Evolutionary conservation across 1,140 invertebrate species (phyloP), one percentile per base, ranked within the genome.

Genomic region (Epicauta chinensis): DNA sequence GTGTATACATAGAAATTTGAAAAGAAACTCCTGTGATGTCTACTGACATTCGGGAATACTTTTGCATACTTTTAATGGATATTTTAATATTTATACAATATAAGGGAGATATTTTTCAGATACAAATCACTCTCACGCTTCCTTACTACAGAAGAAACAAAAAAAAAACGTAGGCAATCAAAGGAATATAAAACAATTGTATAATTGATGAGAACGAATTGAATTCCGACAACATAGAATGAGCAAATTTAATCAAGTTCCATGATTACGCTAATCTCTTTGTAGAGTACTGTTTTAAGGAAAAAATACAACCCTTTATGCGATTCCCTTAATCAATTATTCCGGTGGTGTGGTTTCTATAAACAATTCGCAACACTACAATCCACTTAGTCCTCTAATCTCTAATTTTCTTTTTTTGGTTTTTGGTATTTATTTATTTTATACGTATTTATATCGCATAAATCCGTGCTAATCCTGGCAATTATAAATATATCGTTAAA

Each of bases 21-120:
- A 50, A 51, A 38, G 41, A 51, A 38, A 38, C 41, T 37, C 23
- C 38, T 36, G 38, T 51, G 48, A 51, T 51, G 48, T 51, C 37
- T 40, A 41, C 17, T 32, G 48, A 51, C 48, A 51, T 51, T 51
- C 34, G 48, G 40, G 48, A 42, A 51, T 41, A 41, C 48, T 41
- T 51, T 51, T 51, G 48, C 48, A 51, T 51, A 51, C 41, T 51
- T 51, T 43, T 51, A 51, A 51, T 51, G 48, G 48, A 41, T 34
- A 42, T 51, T 51, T 51, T 42, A 51, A 51, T 51, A 51, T 51
- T 51, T 41, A 51, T 51, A 38, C 32, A 16, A 14, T 23, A 7
- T 7, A 23, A 23, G 23, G 2, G 23, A 23, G 2, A 23, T 7
- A 23, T 5, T 3, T 23, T 23, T 23, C 4, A 5, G 7, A 23